A percentile compares a stretch with the other conserved stretches of the same genome.
Evolutionary conservation across 1,140 invertebrate genomes (phyloP).

Genomic region (Zaprionus ornatus): DNA sequence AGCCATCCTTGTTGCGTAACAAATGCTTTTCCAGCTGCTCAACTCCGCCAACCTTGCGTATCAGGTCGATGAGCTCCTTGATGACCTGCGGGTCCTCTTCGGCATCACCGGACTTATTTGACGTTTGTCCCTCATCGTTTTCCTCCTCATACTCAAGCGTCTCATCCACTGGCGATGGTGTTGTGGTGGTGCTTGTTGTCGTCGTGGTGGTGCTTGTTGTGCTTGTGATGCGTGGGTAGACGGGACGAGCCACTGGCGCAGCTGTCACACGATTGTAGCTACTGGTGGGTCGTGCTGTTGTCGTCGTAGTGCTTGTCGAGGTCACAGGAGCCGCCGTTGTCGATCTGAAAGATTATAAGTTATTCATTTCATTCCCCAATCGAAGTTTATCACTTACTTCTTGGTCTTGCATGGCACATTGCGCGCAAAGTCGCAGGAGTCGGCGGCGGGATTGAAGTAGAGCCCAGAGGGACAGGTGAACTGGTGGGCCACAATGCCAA

Average conservation of each 20-base stretch:
- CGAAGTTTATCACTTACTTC: conserved; percentile 83
- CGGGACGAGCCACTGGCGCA: conserved; percentile 55
- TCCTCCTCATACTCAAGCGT: conserved; percentile 89
- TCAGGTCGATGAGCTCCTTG: conserved; percentile 92
- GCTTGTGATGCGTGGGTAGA: conserved; percentile 80
- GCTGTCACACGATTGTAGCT: conserved; percentile 63
- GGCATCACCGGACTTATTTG: conserved; percentile 76
- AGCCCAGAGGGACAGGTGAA: conserved; percentile 96
- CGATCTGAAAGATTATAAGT: conserved; percentile 64
- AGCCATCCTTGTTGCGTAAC: conserved; percentile 85
- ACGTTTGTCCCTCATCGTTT: conserved; percentile 84
- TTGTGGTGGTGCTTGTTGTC: conserved; percentile 58
- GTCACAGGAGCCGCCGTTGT: conserved; percentile 85
- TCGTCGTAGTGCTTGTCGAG: conserved; percentile 81
- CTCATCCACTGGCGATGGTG: conserved; percentile 83
- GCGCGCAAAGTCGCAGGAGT: conserved; percentile 95
- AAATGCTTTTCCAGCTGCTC: conserved; percentile 92
- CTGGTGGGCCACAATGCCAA: conserved; percentile 95
- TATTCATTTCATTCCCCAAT: not conserved
- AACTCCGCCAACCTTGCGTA: conserved; percentile 93
- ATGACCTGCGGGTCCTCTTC: conserved; percentile 93
- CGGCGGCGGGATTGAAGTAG: conserved; percentile 95
- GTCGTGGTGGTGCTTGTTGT: conserved; percentile 84
- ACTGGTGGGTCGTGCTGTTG: conserved; percentile 57
- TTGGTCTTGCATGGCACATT: conserved; percentile 91